Evolutionary conservation across 2,797 vertebrate species (phyloP).

Genomic region (Schizothorax lantsangensis): DNA sequence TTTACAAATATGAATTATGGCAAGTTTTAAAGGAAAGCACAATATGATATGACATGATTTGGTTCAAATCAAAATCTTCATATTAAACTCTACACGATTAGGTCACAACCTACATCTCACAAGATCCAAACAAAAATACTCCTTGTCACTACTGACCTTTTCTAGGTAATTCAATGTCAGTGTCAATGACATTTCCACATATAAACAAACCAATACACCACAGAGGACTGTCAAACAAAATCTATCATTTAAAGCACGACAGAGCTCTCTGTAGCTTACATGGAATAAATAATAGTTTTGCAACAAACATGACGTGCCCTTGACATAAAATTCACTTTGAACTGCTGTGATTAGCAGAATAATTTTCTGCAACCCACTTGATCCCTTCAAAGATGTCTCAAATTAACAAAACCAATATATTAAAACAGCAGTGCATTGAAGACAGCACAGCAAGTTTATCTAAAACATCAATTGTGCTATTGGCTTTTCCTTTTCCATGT

Average conservation of each 20-base stretch:
- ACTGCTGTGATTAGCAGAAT: slow-evolving; percentile 12
- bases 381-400: slow-evolving; percentile 11
- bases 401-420: not conserved
- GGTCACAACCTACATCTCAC: not conserved
- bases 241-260: slow-evolving; percentile 4
- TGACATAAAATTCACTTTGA: slow-evolving; percentile 32
- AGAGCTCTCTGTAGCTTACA: not conserved
- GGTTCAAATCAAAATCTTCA: slow-evolving; percentile 13
- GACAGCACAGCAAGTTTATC: slow-evolving; percentile 14
- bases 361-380: slow-evolving; percentile 9
- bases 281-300: slow-evolving; percentile 39
- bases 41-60: slow-evolving; percentile 1
- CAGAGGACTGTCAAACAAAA: not conserved
- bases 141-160: slow-evolving; percentile 1
- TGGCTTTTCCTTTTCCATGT: not conserved
- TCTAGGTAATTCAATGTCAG: slow-evolving; percentile 8
- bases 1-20: not conserved
- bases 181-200: slow-evolving; percentile 16
- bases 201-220: slow-evolving; percentile 5
- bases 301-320: not conserved
- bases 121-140: slow-evolving; percentile 23
- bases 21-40: not conserved
- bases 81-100: not conserved
- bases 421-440: slow-evolving; percentile 45
- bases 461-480: slow-evolving; percentile 17